Base-by-base conservation (phyloP, 1,140 invertebrate genomes). In the Pantala flavescens region DNA sequence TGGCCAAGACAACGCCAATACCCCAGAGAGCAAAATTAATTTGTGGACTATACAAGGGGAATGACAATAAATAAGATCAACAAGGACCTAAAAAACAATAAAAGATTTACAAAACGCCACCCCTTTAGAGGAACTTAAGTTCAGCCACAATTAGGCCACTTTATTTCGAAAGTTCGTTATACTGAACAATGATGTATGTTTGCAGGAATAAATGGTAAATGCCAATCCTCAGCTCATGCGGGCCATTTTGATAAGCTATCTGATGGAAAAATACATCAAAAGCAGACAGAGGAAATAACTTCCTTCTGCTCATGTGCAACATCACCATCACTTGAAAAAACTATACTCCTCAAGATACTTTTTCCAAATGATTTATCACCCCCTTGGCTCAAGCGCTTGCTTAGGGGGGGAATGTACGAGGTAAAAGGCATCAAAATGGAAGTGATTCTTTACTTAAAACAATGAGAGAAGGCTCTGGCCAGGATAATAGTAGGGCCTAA, bases 61-160 rank as follows among this genome's bases (percentile, higher is more conserved):
- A 16, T 63, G 49, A 63, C 49, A 63, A 63, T 63, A 63, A 63
- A 63, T 63, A 63, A 63, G 49, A 63, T 63, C 49, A 63, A 63
- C 49, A 63, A 7, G 14, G 49, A 63, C n/a, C 49, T 36, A 36
- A 63, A 63, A 63, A 63, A 63, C 49, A 63, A 63, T 63, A 63
- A 63, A 63, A 63, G 49, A 63, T 63, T 19, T 63, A 63, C 49
- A 63, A 63, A 63, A 63, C 49, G 49, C 49, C 49, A 63, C 14
- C 49, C 49, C 49, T 21, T 21, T 63, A 19, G 49, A 63, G 49
- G 49, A 63, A 63, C 49, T 63, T 21, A 63, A 63, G 14, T 19
- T 63, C 49, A 63, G 49, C 49, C 49, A 63, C 49, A 63, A 63
- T 63, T 63, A 63, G 49, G 49, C 49, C 49, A 63, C 49, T 63